These are phyloP conservation scores for Oligia latruncula DNA, from an alignment of 2,888 invertebrate genomes.

Conservation along the genomic window DNA sequence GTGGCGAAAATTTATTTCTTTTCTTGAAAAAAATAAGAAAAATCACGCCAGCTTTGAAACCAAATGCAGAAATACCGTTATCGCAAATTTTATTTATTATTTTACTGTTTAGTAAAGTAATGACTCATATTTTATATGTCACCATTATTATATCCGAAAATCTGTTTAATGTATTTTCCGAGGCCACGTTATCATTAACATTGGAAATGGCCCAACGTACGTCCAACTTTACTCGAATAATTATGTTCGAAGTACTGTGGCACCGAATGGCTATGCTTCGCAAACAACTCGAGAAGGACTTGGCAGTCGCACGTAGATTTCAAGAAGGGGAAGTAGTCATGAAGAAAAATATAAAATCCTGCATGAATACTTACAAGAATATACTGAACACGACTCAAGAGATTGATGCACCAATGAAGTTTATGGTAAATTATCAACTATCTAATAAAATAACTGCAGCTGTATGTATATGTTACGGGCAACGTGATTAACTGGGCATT, in stretches of 20 bases:
- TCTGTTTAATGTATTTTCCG: background rate
- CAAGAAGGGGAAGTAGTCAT: constrained; percentile 3
- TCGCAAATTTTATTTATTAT: background rate
- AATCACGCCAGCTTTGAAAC: background rate
- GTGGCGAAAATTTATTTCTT: constrained; percentile 11
- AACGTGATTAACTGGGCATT: no score
- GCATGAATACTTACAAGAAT: constrained; percentile 19
- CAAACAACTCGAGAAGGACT: background rate
- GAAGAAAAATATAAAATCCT: constrained; percentile 8
- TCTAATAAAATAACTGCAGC: background rate
- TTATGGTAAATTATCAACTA: constrained; percentile 15
- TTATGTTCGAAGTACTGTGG: constrained; percentile 32
- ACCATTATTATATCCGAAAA: rapidly evolving
- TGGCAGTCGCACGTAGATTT: constrained; percentile 10
- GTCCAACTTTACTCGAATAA: constrained; percentile 11
- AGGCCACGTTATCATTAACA: rapidly evolving
- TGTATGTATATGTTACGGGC: background rate
- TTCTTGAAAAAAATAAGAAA: background rate
- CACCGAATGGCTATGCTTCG: constrained; percentile 11
- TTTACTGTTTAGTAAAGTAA: background rate
- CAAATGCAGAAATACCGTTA: background rate
- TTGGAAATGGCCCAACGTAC: background rate
- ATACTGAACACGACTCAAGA: constrained; percentile 5
- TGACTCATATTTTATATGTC: rapidly evolving
- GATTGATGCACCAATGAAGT: background rate